Evolutionary conservation across 1,140 invertebrate species (phyloP).

Genomic region (Brachionus rotundiformis): DNA sequence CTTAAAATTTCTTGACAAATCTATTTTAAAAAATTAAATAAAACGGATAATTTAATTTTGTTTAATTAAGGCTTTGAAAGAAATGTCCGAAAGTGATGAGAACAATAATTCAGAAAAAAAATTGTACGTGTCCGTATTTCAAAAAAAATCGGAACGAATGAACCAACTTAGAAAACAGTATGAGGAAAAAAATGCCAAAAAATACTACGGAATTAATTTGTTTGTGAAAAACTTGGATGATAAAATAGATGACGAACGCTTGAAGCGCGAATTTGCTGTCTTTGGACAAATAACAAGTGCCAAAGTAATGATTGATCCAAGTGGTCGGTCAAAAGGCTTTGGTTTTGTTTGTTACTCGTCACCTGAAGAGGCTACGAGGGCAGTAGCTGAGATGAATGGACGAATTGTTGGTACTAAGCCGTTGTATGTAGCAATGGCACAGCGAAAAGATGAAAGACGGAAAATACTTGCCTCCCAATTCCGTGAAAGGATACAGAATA

Average conservation of each 20-base stretch:
- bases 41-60: neutral
- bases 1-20: too few species aligned
- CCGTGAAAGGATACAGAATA: conserved; percentile 6
- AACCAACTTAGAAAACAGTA: conserved; percentile 93
- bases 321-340: conserved; percentile 81
- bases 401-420: conserved; percentile 86
- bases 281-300: conserved; percentile 97
- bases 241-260: conserved; percentile 91
- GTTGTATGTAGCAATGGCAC: conserved; percentile 81
- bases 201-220: conserved; percentile 85
- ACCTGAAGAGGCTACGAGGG: conserved; percentile 96
- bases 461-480: conserved; percentile 94
- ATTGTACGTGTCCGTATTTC: conserved; percentile 82
- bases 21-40: neutral
- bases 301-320: conserved; percentile 70
- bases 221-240: conserved; percentile 99
- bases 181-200: conserved; percentile 87
- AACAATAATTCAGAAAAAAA: conserved; percentile 62
- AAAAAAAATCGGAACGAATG: conserved; percentile 97
- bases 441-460: conserved; percentile 96
- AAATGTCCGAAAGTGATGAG: conserved; percentile 65
- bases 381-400: conserved; percentile 96
- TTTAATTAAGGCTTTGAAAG: conserved; percentile 72
- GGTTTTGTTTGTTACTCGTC: conserved; percentile 98
- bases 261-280: conserved; percentile 87